Evolutionary conservation across 2,888 invertebrate species (phyloP).

Genomic region (Meta bourneti): DNA sequence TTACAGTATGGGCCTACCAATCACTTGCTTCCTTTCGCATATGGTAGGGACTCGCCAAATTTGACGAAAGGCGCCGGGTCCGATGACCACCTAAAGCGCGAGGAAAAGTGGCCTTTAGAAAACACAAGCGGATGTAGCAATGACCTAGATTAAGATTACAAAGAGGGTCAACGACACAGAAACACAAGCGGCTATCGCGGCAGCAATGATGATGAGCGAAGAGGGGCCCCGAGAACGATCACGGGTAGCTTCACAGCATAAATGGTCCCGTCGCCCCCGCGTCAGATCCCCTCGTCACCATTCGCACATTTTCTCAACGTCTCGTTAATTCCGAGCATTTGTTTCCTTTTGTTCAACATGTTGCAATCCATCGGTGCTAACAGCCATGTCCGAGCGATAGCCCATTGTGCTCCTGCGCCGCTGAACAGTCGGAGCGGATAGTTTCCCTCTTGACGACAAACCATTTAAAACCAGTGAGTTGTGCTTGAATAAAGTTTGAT

Average conservation of each 20-base stretch:
- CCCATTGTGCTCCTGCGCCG: background rate
- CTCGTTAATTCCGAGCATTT: constrained; percentile 49
- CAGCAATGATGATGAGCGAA: constrained; percentile 36
- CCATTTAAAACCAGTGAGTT: too few species aligned
- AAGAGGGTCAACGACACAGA: constrained; percentile 70
- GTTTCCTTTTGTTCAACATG: constrained; percentile 41
- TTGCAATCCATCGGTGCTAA: constrained; percentile 30
- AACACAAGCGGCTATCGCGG: constrained; percentile 47
- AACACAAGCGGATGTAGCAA: constrained; percentile 73
- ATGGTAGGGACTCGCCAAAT: too few species aligned
- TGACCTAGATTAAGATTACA: constrained; percentile 72
- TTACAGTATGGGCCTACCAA: background rate
- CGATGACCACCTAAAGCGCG: too few species aligned
- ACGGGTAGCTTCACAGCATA: constrained; percentile 66
- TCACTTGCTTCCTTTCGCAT: too few species aligned
- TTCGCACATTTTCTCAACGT: constrained; percentile 38
- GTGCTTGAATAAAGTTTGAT: too few species aligned
- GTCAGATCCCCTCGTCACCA: constrained; percentile 48
- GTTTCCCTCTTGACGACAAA: too few species aligned
- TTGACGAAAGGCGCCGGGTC: too few species aligned
- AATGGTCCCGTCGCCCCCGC: constrained; percentile 6
- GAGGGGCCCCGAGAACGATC: constrained; percentile 48
- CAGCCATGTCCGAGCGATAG: constrained; percentile 29
- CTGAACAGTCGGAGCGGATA: too few species aligned
- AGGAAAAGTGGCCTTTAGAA: background rate